Conservation (phyloP, 2,113 vertebrate genomes). For the Oxygymnocypris stewartii region DNA sequence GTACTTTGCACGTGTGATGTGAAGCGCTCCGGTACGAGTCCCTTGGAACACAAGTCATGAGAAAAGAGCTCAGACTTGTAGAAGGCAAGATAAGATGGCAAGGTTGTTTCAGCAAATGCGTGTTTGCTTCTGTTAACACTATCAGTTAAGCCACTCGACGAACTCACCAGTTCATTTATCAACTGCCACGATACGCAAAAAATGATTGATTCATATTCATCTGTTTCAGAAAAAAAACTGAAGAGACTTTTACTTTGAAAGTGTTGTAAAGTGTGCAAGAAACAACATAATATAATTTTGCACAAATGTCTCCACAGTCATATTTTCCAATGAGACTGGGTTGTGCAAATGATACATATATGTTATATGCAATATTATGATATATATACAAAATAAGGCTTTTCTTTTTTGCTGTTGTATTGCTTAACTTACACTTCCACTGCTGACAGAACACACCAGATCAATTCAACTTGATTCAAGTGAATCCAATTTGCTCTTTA, state of each 20-base stretch:
- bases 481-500: background rate
- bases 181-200: background rate
- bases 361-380: too few species aligned
- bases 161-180: background rate
- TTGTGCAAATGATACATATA: too few species aligned
- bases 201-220: background rate
- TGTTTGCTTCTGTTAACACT: background rate
- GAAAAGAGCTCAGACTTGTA: background rate
- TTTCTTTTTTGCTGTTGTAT: background rate
- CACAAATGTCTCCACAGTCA: background rate
- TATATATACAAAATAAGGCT: too few species aligned
- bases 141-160: background rate
- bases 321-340: background rate
- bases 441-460: background rate
- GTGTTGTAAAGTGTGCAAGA: background rate
- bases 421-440: background rate
- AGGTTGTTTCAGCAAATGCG: too few species aligned
- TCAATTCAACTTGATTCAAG: background rate
- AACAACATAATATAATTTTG: background rate
- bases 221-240: background rate
- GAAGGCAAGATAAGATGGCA: background rate
- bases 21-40: background rate
- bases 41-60: background rate
- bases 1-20: background rate
- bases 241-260: background rate